Base-by-base conservation (phyloP, 2,888 invertebrate species). In the Selenia dentaria region DNA sequence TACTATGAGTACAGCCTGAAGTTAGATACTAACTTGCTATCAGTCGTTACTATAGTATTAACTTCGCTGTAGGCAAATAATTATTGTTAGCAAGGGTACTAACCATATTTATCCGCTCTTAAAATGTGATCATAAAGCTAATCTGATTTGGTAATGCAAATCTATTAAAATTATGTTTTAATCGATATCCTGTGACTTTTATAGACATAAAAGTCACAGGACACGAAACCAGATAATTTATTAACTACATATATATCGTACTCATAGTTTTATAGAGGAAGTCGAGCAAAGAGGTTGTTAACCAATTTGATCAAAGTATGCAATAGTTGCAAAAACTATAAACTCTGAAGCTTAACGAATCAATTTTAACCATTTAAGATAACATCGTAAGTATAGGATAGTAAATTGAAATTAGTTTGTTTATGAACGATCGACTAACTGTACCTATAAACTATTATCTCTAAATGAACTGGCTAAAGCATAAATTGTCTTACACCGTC, bases 391-490 rank as follows among this genome's bases (percentile, higher is more conserved):
- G 36, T 28, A 28, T 18, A 20, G 6, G 25, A 33, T 47, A 41
- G 40, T 50, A 48, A 43, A 50, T 38, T 39, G 22, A 50, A 45
- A 47, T 50, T 25, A 39, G 54, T 47, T 51, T 47, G 39, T 47
- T 44, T 49, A 48, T 39, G 22, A 27, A 22, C 39, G 42, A 47
- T 22, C 22, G 38, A 37, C 50, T 35, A 43, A 45, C 39, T 33
- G 34, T 31, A 32, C 32, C 43, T 34, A 45, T 46, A 46, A 43
- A 36, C 36, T 37, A 29, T 43, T 36, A 28, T 9, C 35, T 39
- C 32, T 51, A 34, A 33, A 25, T 35, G 35, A 42, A 28, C 29
- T 25, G 24, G 22, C 28, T 34, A 22, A 10, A 10, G 8, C 25
- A 25, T 25, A 25, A 25, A 25, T 10, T 25, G 25, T 25, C 25